Percentiles rank a stretch among this genome's conserved stretches.
Evolutionary conservation across 2,888 invertebrate species (phyloP).

Genomic region (Tetragonula carbonaria): DNA sequence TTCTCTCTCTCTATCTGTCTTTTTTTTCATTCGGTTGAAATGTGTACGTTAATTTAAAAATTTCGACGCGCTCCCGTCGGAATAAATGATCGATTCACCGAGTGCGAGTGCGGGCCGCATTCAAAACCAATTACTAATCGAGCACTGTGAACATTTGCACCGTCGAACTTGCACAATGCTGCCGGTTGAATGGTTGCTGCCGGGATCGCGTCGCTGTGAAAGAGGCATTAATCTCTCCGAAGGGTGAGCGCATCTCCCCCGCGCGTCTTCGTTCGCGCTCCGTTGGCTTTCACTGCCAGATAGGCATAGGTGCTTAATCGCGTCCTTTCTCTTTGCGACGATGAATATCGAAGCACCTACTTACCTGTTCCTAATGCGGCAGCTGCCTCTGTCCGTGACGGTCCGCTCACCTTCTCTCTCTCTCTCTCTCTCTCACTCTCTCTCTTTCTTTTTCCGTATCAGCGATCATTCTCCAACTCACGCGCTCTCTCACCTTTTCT

Average conservation of each 20-base stretch:
- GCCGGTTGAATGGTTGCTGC: conserved; percentile 29
- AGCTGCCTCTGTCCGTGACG: not conserved
- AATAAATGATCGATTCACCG: conserved; percentile 14
- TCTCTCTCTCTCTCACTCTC: too few relatives aligned
- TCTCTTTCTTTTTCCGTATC: not conserved
- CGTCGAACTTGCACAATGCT: conserved; percentile 32
- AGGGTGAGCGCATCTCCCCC: conserved; percentile 47
- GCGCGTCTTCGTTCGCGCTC: conserved; percentile 48
- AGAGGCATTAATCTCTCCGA: conserved; percentile 52
- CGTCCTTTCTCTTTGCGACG: conserved; percentile 49
- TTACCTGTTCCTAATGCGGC: conserved; percentile 40
- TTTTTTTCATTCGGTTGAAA: not conserved
- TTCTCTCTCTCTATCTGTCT: not conserved
- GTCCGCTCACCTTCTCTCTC: not conserved
- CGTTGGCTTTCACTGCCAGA: conserved; percentile 53
- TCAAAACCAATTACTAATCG: conserved; percentile 41
- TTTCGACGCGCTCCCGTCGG: not conserved
- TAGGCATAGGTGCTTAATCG: conserved; percentile 50
- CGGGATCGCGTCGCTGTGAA: conserved; percentile 36
- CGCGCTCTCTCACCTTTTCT: conserved; percentile 4
- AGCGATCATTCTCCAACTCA: too few relatives aligned
- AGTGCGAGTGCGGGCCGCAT: not conserved
- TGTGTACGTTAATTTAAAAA: not conserved
- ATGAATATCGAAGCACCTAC: conserved; percentile 45
- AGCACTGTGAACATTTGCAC: conserved; percentile 28